Percentiles rank a stretch among this genome's conserved stretches.
Conservation (phyloP, 2,797 vertebrate species). For the Chelmon rostratus region DNA sequence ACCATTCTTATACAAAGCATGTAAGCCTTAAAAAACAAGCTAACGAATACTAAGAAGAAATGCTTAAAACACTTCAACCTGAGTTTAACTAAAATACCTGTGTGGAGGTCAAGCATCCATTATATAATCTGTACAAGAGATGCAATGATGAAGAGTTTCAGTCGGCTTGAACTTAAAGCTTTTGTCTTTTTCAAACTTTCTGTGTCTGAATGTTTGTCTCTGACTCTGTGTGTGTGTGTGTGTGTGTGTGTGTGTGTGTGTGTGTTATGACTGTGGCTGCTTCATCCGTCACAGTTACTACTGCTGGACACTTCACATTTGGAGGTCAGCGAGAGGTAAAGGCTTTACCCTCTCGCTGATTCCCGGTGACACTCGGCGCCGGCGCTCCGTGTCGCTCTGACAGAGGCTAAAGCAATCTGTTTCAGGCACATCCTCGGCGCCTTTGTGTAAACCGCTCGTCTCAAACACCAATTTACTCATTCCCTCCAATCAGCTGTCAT, state of each 20-base stretch:
- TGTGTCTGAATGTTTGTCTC: neutral
- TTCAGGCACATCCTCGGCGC: conserved; percentile 38
- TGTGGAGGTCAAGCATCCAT: no score
- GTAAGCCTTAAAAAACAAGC: no score
- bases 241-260: conserved; percentile 20
- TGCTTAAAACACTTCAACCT: no score
- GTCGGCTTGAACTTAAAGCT: neutral
- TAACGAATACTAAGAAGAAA: no score
- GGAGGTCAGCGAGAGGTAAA: conserved; percentile 72
- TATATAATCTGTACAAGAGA: no score
- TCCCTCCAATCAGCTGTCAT: conserved; percentile 45
- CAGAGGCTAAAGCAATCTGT: conserved; percentile 65
- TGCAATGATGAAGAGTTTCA: no score
- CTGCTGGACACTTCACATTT: conserved; percentile 62
- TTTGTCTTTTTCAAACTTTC: conserved; percentile 10
- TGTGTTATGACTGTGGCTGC: conserved; percentile 33
- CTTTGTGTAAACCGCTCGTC: conserved; percentile 43
- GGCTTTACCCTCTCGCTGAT: conserved; percentile 63
- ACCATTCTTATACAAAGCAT: no score
- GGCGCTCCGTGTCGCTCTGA: conserved; percentile 49
- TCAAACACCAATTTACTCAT: conserved; percentile 49
- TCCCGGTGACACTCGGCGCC: conserved; percentile 55
- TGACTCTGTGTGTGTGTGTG: conserved; percentile 25
- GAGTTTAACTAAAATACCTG: no score
- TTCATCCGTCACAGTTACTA: conserved; percentile 74